Base-by-base conservation (phyloP, 1,140 invertebrate species). In the Hestina assimilis region DNA sequence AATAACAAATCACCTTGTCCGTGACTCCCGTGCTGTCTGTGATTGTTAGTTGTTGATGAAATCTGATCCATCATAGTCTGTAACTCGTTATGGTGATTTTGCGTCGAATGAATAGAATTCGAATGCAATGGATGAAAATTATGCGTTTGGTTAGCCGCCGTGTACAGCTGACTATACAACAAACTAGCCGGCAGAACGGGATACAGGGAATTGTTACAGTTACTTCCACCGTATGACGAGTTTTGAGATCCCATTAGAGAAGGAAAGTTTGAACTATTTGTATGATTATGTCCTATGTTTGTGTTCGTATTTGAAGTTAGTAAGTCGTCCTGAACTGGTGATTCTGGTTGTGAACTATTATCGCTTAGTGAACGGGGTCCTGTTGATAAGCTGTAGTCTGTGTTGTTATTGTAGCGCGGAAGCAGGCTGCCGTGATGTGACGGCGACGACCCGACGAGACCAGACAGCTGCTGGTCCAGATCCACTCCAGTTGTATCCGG, bases 161-260 rank as follows among this genome's bases (percentile, higher is more conserved):
- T 93, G 54, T 96, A 96, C 11, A 96, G 83, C 72, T 96, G 94
- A 9, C 95, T 95, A 83, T 96, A 96, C 4, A 96, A 87, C 47
- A 96, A 89, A 70, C 94, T 95, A 7, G 93, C 92, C 0, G 95
- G 94, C 29, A 96, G 81, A 0, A 95, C 93, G 0, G 93, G 93
- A 70, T 93, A 93, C 0, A 93, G 79, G 0, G 92, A 93, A 59
- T 93, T 92, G 71, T 93, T 93, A 71, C 90, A 93, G 60, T 91
- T 92, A 59, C 88, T 83, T 15, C 80, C 83, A 0, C 89, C 80
- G 59, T 91, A 91, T 35, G 82, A 74, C 11, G 80, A 56, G 71
- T 89, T 91, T 58, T 92, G 90, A 20, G 89, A 76, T 14, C 83
- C 80, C 74, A 87, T 89, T 59, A 85, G 90, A 14, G 91, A 90